These are phyloP conservation scores for Zaprionus vittiger DNA, from an alignment of 1,140 invertebrate species.

Conservation along the genomic window DNA sequence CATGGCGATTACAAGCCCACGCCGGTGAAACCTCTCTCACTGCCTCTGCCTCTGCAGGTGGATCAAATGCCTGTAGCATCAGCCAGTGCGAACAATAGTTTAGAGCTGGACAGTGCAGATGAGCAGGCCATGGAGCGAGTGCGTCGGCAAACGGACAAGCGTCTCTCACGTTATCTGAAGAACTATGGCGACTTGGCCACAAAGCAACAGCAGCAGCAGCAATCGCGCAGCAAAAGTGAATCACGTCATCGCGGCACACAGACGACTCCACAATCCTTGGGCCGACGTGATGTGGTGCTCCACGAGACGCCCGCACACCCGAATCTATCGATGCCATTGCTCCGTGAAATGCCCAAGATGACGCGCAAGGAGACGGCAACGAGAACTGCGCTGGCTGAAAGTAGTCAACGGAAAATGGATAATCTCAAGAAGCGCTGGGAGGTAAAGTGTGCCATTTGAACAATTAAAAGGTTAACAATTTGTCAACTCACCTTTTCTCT, in stretches of 20 bases:
- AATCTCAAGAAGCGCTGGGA: constrained; percentile 74
- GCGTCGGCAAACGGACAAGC: constrained; percentile 68
- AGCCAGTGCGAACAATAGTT: constrained; percentile 63
- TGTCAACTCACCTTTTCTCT: background rate
- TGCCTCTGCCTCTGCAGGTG: constrained; percentile 39
- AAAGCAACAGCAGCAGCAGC: constrained; percentile 42
- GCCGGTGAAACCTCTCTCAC: constrained; percentile 57
- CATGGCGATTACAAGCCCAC: constrained; percentile 65
- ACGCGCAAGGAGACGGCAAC: constrained; percentile 63
- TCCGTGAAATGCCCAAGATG: constrained; percentile 82
- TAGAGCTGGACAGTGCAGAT: constrained; percentile 69
- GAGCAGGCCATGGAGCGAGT: constrained; percentile 69
- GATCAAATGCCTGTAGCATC: constrained; percentile 56
- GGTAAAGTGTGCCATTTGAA: constrained; percentile 42
- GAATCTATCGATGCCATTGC: constrained; percentile 78
- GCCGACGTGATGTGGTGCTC: constrained; percentile 68
- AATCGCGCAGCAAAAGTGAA: constrained; percentile 63
- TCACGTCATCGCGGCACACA: constrained; percentile 72
- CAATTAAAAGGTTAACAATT: background rate
- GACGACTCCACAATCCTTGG: constrained; percentile 56
- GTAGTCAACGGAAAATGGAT: constrained; percentile 55
- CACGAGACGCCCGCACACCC: constrained; percentile 56
- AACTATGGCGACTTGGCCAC: constrained; percentile 77
- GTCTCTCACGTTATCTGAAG: constrained; percentile 69
- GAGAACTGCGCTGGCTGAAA: constrained; percentile 4